These are phyloP conservation scores for Gasterosteus aculeatus DNA, from an alignment of 2,113 vertebrate species.

Conservation along the genomic window DNA sequence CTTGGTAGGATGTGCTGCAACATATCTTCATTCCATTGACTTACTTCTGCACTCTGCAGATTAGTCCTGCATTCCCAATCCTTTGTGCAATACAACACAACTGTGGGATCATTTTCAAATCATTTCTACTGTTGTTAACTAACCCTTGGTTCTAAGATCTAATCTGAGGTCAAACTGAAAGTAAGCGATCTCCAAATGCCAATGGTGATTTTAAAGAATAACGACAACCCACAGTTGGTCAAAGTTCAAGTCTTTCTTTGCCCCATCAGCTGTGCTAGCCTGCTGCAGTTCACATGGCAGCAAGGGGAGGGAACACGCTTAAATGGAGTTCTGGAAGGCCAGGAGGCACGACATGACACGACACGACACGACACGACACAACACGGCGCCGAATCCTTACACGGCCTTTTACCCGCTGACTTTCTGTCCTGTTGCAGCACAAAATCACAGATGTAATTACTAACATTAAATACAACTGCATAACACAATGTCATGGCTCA, in stretches of 20 bases:
- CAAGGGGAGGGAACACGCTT: not conserved
- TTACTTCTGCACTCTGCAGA: slow-evolving; percentile 15
- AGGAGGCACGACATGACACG: not conserved
- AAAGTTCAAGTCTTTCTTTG: not conserved
- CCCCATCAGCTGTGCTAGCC: not conserved
- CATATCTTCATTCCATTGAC: slow-evolving; percentile 42
- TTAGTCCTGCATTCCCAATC: not conserved
- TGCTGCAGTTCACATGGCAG: not conserved
- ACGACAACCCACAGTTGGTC: not conserved
- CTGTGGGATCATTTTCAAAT: not conserved
- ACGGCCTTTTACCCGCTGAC: not conserved
- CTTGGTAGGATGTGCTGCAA: slow-evolving; percentile 34
- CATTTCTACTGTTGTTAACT: not conserved
- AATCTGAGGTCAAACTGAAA: not conserved
- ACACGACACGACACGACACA: not conserved
- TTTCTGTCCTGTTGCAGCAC: not conserved
- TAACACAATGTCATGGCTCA: not conserved
- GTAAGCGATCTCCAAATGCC: not conserved
- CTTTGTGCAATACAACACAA: not conserved
- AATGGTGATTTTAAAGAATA: not conserved
- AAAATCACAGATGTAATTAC: not conserved
- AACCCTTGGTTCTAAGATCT: not conserved
- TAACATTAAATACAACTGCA: not conserved
- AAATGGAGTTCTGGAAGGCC: not conserved
- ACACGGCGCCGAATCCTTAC: not conserved